phyloP scores from a whole-genome alignment of 1,140 invertebrate species.

The Phocides pigmalion region DNA sequence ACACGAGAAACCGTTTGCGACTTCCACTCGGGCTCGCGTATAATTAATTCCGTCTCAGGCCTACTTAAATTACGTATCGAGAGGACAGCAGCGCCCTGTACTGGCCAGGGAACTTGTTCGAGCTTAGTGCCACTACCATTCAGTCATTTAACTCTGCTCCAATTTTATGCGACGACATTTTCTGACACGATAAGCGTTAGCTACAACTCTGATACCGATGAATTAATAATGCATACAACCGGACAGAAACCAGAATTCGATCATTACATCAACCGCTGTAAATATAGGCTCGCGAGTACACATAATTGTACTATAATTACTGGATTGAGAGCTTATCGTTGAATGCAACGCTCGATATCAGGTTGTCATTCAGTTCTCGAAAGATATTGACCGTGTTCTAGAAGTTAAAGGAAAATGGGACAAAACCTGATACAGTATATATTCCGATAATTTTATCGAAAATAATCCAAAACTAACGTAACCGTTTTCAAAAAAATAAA shows the following conservation, averaged over 20 bases:
- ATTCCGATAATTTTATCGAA: too few relatives aligned
- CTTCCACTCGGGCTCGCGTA: slow-evolving; percentile 56
- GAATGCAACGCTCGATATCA: not conserved
- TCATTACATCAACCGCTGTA: slow-evolving; percentile 11
- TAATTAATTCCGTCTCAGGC: slow-evolving; percentile 75
- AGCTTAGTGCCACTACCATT: slow-evolving; percentile 19
- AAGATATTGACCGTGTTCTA: slow-evolving; percentile 1
- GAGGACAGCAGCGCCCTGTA: slow-evolving; percentile 60
- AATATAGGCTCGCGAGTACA: slow-evolving; percentile 14
- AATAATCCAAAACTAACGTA: too few relatives aligned
- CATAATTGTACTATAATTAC: slow-evolving; percentile 27
- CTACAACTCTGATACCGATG: slow-evolving; percentile 15
- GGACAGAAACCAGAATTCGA: slow-evolving; percentile 31
- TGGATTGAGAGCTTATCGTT: slow-evolving; percentile 9
- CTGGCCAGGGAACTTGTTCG: slow-evolving; percentile 50
- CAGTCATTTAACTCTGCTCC: slow-evolving; percentile 58
- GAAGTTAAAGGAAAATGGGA: not conserved
- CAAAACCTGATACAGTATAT: too few relatives aligned
- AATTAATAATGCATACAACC: slow-evolving; percentile 31
- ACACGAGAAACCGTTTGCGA: slow-evolving; percentile 74
- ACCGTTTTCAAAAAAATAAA: not conserved
- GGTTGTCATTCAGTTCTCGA: not conserved
- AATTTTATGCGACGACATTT: slow-evolving; percentile 49
- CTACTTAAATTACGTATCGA: slow-evolving; percentile 68
- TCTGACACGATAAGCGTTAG: slow-evolving; percentile 36